phyloP scores from a whole-genome alignment of 2,797 vertebrate species.

The Tiaroga cobitis region DNA sequence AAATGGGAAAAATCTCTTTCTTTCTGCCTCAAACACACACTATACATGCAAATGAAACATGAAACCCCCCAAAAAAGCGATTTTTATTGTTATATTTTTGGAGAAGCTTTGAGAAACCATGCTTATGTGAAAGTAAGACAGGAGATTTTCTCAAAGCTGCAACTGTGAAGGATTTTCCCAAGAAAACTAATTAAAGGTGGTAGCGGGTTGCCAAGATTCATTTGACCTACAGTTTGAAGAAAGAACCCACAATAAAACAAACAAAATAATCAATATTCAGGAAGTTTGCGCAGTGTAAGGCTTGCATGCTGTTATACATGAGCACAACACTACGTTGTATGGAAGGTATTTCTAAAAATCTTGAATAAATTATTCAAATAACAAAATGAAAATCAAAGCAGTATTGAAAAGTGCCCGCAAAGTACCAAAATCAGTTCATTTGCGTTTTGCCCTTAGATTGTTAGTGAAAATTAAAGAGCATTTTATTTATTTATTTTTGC shows the following conservation, averaged over 20 bases:
- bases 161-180: background rate
- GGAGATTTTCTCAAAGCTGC: background rate
- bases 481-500: background rate
- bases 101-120: background rate
- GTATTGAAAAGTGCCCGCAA: background rate
- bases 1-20: constrained; percentile 18
- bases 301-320: background rate
- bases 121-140: background rate
- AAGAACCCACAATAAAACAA: background rate
- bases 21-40: constrained; percentile 16
- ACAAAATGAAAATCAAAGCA: background rate
- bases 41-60: constrained; percentile 41
- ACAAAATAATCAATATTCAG: background rate
- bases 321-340: background rate
- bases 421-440: too few species aligned
- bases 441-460: background rate
- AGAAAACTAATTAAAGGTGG: background rate
- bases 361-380: background rate
- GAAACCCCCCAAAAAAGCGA: background rate
- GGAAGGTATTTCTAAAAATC: background rate
- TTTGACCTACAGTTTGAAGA: constrained; percentile 9
- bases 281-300: background rate
- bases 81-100: background rate
- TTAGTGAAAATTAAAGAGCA: background rate
- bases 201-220: background rate